These are phyloP conservation scores for Zalophus californianus DNA, from an alignment of 2,797 vertebrate species.

Conservation along the genomic window DNA sequence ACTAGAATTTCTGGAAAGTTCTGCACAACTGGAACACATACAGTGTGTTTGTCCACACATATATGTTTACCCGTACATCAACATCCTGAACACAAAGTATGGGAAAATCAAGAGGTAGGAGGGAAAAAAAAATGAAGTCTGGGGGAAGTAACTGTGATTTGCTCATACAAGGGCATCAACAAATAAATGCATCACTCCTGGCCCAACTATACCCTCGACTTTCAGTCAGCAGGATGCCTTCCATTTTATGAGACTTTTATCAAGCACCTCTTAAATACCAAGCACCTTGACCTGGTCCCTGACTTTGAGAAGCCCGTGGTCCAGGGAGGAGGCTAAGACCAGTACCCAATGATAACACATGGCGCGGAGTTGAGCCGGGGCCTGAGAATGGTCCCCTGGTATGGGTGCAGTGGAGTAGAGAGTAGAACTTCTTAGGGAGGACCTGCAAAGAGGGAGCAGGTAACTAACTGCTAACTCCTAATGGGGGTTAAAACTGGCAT, in stretches of 20 bases:
- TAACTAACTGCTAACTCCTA: not conserved
- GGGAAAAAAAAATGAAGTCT: not conserved
- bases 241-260: not conserved
- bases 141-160: accelerated
- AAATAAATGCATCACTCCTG: not conserved
- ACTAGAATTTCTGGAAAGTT: not conserved
- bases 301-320: not conserved
- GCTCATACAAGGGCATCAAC: not conserved
- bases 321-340: not conserved
- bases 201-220: not conserved
- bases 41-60: not conserved
- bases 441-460: not conserved
- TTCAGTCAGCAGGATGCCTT: not conserved
- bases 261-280: not conserved
- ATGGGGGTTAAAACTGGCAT: not conserved
- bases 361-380: not conserved
- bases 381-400: accelerated
- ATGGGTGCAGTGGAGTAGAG: too few relatives aligned
- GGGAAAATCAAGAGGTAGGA: not conserved
- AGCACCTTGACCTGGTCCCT: not conserved
- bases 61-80: not conserved
- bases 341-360: not conserved
- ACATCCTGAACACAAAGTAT: not conserved
- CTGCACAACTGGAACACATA: not conserved
- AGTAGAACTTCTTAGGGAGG: not conserved